Base-by-base conservation (phyloP, 2,888 invertebrate genomes). In the Drosophila tripunctata region DNA sequence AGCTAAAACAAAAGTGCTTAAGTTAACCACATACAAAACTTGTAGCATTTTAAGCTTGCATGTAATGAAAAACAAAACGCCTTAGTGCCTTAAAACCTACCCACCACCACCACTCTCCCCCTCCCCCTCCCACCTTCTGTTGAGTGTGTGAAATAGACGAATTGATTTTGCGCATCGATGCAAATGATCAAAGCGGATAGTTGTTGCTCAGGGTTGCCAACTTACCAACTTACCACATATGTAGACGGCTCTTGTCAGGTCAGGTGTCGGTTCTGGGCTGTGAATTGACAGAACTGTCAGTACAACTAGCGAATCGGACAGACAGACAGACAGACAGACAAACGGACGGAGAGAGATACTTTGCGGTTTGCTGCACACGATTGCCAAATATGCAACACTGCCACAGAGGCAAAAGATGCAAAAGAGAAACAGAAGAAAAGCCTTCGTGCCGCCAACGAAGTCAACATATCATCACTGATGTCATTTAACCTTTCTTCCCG, bases 171-270 rank as follows among this genome's bases (percentile, higher is more conserved):
- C 82, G 84, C 84, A 74, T 78, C 66, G 71, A 62, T 81, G 84
- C 78, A 79, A 77, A 87, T 87, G 84, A 84, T 84, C 84, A 87
- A 87, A 84, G 83, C 84, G 81, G 69, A 31, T n/a, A n/a, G n/a
- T 35, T 54, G 35, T 41, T 47, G 56, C 58, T 48, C 58, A 63
- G 40, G 52, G 60, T 56, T 55, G 51, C 45, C 43, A 43, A 31
- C 8, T 44, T 54, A 40, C 33, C 35, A 45, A 41, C 10, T 55
- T 47, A 50, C 38, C 30, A 4, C 47, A 21, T 33, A n/a, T n/a
- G n/a, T n/a, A 54, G 57, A 45, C 36, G 70, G 7, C 35, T 52
- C 47, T 15, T 31, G 41, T n/a, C n/a, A n/a, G 74, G 68, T 72
- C 71, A 72, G 68, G 74, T 72, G 73, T 73, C 71, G 54, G 40